A percentile compares a stretch with the other conserved stretches of the same genome.
Evolutionary conservation across 2,797 vertebrate species (phyloP).

Genomic region (Bothrops alternatus): DNA sequence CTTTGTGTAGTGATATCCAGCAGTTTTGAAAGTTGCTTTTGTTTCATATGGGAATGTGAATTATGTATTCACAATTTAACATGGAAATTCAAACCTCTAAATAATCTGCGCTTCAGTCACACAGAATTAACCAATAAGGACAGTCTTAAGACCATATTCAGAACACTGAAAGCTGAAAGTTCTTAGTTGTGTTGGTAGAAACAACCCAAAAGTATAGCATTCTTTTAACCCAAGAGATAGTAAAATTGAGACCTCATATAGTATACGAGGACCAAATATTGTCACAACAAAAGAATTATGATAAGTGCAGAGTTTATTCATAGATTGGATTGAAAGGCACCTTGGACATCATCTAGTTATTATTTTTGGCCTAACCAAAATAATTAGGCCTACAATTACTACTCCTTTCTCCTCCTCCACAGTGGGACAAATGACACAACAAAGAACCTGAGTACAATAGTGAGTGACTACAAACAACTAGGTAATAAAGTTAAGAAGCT

Average conservation of each 20-base stretch:
- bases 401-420: no score
- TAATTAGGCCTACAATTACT: no score
- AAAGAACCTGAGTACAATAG: no score
- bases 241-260: background rate
- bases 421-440: no score
- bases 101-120: conserved; percentile 9
- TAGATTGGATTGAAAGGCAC: background rate
- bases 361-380: no score
- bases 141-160: background rate
- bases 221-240: background rate
- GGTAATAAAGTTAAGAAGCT: no score
- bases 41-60: conserved; percentile 39
- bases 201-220: background rate
- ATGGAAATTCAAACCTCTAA: conserved; percentile 22
- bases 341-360: background rate
- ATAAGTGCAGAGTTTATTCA: background rate
- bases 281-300: background rate
- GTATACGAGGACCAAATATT: background rate
- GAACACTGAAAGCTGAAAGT: background rate
- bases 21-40: conserved; percentile 38
- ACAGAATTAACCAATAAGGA: background rate
- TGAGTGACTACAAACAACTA: no score
- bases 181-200: background rate
- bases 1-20: conserved; percentile 33
- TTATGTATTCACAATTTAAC: conserved; percentile 60